Percentiles rank a stretch among this genome's conserved stretches.
phyloP scores from a whole-genome alignment of 1,140 invertebrate genomes.

The Phthorimaea operculella region DNA sequence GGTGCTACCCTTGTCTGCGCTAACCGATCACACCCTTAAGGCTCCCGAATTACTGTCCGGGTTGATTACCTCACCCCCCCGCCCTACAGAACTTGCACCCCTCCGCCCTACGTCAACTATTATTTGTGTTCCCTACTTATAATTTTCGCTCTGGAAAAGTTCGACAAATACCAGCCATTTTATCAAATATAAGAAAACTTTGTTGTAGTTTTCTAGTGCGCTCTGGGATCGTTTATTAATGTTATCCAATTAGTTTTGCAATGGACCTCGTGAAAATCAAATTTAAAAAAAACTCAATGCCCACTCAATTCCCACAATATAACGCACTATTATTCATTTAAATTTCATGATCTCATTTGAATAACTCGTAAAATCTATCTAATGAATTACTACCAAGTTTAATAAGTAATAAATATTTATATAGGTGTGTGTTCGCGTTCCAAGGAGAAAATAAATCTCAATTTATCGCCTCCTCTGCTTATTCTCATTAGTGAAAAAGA shows the following conservation, averaged over 20 bases:
- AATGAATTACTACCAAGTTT: slow-evolving; percentile 41
- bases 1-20: slow-evolving; percentile 58
- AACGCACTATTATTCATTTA: slow-evolving; percentile 11
- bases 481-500: slow-evolving; percentile 41
- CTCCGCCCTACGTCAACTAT: slow-evolving; percentile 52
- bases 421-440: slow-evolving; percentile 29
- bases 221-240: slow-evolving; percentile 44
- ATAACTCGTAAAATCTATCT: slow-evolving; percentile 42
- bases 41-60: slow-evolving; percentile 61
- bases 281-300: too few species aligned
- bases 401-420: slow-evolving; percentile 51
- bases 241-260: slow-evolving; percentile 43
- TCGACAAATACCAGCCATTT: slow-evolving; percentile 56
- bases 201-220: slow-evolving; percentile 43
- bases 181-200: slow-evolving; percentile 62
- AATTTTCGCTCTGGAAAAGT: slow-evolving; percentile 59
- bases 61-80: slow-evolving; percentile 51
- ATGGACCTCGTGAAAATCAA: slow-evolving; percentile 32
- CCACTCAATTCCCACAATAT: too few species aligned
- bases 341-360: slow-evolving; percentile 29
- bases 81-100: slow-evolving; percentile 24
- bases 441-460: slow-evolving; percentile 38
- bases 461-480: slow-evolving; percentile 35
- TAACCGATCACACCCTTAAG: slow-evolving; percentile 65
- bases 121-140: slow-evolving; percentile 65